Evolutionary conservation across 1,140 invertebrate species (phyloP), one percentile per base, ranked within the genome.

Genomic region (Nixonia krombeini): DNA sequence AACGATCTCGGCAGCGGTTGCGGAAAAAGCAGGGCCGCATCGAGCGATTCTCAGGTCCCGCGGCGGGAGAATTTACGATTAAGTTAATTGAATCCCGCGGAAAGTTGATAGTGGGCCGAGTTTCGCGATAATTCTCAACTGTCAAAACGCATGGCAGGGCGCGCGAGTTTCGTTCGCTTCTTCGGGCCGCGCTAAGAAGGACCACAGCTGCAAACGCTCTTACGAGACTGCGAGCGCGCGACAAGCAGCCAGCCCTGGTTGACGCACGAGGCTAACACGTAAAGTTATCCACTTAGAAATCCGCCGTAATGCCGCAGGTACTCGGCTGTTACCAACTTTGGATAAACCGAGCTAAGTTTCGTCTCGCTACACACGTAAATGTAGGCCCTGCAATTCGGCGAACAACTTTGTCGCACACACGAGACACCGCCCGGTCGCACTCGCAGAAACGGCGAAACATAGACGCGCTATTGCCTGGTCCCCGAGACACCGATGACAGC

Each of bases 251-350:
- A 50, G 45, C 46, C 51, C 44, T 46, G 17, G 49, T 45, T 57
- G 56, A 62, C 62, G 59, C 44, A 46, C 64, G 66, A 33, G 50
- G 70, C 74, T 80, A 80, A 81, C 79, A 76, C 71, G 58, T 56
- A 62, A 81, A 83, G 70, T 81, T 81, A 81, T 75, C 77, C 79
- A 76, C 79, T 79, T 80, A 78, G 74, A 68, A 78, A 79, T 81
- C 78, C 73, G 44, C 73, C 59, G 62, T 78, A 75, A 80, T 69
- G 68, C 72, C 67, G 51, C 53, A 56, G 55, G 53, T 51, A 61
- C 28, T 33, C 40, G 44, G 29, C 62, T 71, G 74, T 76, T 76
- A 68, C 69, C 64, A 78, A 78, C 57, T 78, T 76, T 44, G 64
- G 64, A 73, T 76, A 79, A 76, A 76, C 75, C 67, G 44, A 63